Conservation (phyloP, 1,140 invertebrate genomes). For the Lerema accius region DNA sequence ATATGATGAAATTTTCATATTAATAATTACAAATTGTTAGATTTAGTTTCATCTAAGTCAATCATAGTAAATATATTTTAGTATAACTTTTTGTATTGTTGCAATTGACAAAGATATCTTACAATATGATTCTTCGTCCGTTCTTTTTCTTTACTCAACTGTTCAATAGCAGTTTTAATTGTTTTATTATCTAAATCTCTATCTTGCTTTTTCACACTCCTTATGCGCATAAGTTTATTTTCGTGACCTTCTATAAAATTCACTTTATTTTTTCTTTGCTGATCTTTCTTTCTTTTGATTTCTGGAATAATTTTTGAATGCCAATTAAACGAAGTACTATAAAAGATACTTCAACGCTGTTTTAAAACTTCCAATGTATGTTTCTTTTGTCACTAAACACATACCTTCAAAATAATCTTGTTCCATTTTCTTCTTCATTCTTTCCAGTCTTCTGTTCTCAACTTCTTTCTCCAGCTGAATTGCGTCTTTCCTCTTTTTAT, state of each 20-base stretch:
- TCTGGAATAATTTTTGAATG: constrained; percentile 42
- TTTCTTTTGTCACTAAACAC: background rate
- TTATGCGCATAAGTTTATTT: constrained; percentile 49
- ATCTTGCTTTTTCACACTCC: constrained; percentile 50
- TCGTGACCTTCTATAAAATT: constrained; percentile 65
- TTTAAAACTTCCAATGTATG: too few species aligned
- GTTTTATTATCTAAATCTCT: constrained; percentile 53
- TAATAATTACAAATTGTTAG: too few species aligned
- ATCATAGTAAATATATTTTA: too few species aligned
- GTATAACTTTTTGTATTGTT: background rate
- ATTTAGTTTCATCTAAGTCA: too few species aligned
- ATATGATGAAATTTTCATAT: too few species aligned
- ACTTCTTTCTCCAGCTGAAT: constrained; percentile 58
- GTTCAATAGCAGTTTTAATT: constrained; percentile 55
- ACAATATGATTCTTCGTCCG: constrained; percentile 56
- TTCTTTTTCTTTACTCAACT: constrained; percentile 49
- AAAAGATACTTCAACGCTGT: too few species aligned
- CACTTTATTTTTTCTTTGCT: constrained; percentile 55
- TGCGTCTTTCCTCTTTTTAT: constrained; percentile 53
- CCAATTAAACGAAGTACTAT: constrained; percentile 12
- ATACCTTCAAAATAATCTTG: constrained; percentile 69
- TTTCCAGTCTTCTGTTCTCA: constrained; percentile 65
- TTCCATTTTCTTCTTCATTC: constrained; percentile 68
- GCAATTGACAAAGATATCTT: constrained; percentile 6
- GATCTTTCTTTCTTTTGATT: constrained; percentile 65